Percentiles rank a stretch among this genome's conserved stretches.
phyloP scores from a whole-genome alignment of 64 coral and sea anemone species.

The Montipora efflorescens region DNA sequence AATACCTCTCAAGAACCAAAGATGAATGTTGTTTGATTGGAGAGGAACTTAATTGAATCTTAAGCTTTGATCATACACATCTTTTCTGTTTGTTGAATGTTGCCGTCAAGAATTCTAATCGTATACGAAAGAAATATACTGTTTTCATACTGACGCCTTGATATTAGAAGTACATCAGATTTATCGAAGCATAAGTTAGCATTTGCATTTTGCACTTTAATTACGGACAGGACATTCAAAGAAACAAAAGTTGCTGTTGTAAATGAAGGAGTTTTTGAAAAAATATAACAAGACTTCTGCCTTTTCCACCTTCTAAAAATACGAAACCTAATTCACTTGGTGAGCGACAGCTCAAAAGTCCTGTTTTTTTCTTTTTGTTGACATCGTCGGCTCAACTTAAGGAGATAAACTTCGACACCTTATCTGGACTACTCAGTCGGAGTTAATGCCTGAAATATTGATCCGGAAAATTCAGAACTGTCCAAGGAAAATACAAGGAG shows the following conservation, averaged over 20 bases:
- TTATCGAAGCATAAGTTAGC: neutral
- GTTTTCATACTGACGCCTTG: too few species aligned
- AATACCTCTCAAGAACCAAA: too few species aligned
- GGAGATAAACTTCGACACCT: slow-evolving; percentile 13
- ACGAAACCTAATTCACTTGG: neutral
- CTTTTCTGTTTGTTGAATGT: too few species aligned
- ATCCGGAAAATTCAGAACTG: neutral
- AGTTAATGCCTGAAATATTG: neutral
- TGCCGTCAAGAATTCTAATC: too few species aligned
- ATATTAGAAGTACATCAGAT: neutral
- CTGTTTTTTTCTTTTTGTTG: neutral
- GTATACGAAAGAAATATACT: too few species aligned
- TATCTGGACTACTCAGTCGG: neutral
- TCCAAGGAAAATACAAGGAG: neutral
- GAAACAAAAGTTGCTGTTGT: neutral
- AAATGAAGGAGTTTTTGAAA: neutral
- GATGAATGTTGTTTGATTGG: too few species aligned
- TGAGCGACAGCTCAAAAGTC: neutral
- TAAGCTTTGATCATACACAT: too few species aligned
- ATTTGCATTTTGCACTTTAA: neutral
- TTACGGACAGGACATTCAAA: neutral
- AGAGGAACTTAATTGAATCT: too few species aligned
- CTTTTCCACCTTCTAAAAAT: too few species aligned
- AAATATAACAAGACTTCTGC: neutral
- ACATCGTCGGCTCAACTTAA: slow-evolving; percentile 8